phyloP scores from a whole-genome alignment of 2,888 invertebrate species.

The Drosophila dives region DNA sequence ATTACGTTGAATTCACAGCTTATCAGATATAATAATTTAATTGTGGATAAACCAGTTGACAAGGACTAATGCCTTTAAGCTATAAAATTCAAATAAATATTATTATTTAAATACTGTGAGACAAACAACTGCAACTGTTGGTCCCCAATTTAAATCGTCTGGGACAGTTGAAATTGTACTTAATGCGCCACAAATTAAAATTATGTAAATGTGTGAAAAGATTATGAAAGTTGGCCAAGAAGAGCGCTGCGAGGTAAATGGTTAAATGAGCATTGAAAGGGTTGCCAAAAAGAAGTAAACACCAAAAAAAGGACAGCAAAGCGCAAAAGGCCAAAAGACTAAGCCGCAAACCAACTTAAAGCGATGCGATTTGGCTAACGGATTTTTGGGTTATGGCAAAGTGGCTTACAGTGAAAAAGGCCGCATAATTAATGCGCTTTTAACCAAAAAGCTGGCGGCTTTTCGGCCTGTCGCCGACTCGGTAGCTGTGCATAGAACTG shows the following conservation, averaged over 20 bases:
- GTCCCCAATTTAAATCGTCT: not conserved
- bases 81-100: not conserved
- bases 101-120: constrained; percentile 2
- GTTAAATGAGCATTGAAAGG: constrained; percentile 33
- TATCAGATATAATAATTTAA: constrained; percentile 5
- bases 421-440: constrained; percentile 73
- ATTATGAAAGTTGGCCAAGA: constrained; percentile 55
- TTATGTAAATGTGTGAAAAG: constrained; percentile 46
- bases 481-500: constrained; percentile 34
- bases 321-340: constrained; percentile 9
- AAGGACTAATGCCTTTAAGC: constrained; percentile 7
- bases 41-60: not conserved
- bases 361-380: constrained; percentile 36
- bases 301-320: constrained; percentile 14
- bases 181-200: constrained; percentile 42
- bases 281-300: constrained; percentile 22
- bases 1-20: constrained; percentile 1
- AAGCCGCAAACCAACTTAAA: constrained; percentile 43
- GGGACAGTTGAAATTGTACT: constrained; percentile 21
- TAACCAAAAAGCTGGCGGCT: constrained; percentile 11
- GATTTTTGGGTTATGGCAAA: constrained; percentile 9
- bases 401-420: constrained; percentile 27
- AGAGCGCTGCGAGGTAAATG: constrained; percentile 26
- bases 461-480: constrained; percentile 11
- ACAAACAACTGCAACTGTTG: constrained; percentile 8